A percentile compares a stretch with the other conserved stretches of the same genome.
Conservation (phyloP, 1,140 invertebrate species). For the Papilio aristodemus region DNA sequence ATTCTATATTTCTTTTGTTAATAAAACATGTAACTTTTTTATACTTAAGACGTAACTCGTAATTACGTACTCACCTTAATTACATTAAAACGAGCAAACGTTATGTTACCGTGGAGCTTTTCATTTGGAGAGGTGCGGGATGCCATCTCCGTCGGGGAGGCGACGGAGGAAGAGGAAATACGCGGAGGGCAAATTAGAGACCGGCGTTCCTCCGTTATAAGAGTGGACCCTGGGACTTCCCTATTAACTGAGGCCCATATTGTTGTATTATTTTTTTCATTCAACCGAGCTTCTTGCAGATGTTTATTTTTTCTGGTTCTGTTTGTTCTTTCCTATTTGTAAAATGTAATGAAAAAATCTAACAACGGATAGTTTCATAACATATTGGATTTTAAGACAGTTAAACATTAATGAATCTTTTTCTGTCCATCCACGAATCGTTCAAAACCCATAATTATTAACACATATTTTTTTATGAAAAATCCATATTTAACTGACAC, state of each 20-base stretch:
- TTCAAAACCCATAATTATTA: too few species aligned
- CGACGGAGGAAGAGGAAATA: constrained; percentile 58
- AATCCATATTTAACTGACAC: not conserved
- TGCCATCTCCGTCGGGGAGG: constrained; percentile 46
- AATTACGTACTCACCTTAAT: constrained; percentile 25
- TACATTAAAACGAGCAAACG: constrained; percentile 36
- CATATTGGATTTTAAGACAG: constrained; percentile 27
- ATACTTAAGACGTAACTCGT: not conserved
- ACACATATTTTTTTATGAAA: not conserved
- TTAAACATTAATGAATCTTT: not conserved
- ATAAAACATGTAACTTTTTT: not conserved
- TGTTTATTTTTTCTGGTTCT: constrained; percentile 47
- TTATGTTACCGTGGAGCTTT: constrained; percentile 31
- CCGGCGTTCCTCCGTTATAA: constrained; percentile 51
- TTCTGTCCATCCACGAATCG: not conserved
- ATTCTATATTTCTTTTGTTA: not conserved
- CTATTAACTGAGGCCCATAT: constrained; percentile 57
- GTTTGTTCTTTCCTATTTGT: constrained; percentile 31
- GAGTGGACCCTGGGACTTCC: constrained; percentile 55
- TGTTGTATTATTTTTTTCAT: constrained; percentile 64
- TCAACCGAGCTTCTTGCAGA: constrained; percentile 44
- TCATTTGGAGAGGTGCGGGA: constrained; percentile 46
- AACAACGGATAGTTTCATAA: not conserved
- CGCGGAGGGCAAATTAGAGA: constrained; percentile 63
- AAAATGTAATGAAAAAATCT: constrained; percentile 21